phyloP scores from a whole-genome alignment of 2,113 vertebrate genomes.

The Halcyon senegalensis region DNA sequence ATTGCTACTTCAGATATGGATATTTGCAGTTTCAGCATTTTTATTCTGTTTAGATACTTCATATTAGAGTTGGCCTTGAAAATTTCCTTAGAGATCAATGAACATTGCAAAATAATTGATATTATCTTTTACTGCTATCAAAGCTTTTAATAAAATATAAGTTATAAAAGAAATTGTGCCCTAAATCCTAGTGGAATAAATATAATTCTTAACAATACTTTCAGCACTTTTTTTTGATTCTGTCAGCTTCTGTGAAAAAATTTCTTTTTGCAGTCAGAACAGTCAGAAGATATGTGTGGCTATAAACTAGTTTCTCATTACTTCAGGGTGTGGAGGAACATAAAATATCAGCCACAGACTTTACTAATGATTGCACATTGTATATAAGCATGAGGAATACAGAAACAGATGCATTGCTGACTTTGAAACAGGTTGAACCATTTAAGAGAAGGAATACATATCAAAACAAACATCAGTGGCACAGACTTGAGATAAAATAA shows the following conservation, averaged over 20 bases:
- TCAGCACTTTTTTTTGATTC: neutral
- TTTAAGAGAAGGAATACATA: neutral
- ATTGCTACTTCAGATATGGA: neutral
- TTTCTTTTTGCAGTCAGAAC: neutral
- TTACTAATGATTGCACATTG: neutral
- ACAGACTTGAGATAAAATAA: neutral
- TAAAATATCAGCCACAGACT: neutral
- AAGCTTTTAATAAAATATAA: neutral
- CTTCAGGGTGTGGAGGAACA: neutral
- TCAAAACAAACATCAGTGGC: neutral
- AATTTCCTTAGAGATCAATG: neutral
- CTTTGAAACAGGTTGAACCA: neutral
- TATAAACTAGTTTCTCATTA: neutral
- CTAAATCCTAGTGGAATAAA: neutral
- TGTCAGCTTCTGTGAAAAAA: neutral
- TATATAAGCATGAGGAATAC: neutral
- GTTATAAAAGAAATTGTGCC: neutral
- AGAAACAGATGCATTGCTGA: neutral
- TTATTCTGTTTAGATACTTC: neutral
- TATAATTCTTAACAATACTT: neutral
- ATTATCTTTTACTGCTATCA: neutral
- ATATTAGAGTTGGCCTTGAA: neutral
- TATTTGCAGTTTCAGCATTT: neutral
- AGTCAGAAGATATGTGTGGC: neutral
- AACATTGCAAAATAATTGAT: neutral